A percentile compares a stretch with the other conserved stretches of the same genome.
Conservation (phyloP, 2,797 vertebrate genomes). For the Ptychobarbus kaznakovi region DNA sequence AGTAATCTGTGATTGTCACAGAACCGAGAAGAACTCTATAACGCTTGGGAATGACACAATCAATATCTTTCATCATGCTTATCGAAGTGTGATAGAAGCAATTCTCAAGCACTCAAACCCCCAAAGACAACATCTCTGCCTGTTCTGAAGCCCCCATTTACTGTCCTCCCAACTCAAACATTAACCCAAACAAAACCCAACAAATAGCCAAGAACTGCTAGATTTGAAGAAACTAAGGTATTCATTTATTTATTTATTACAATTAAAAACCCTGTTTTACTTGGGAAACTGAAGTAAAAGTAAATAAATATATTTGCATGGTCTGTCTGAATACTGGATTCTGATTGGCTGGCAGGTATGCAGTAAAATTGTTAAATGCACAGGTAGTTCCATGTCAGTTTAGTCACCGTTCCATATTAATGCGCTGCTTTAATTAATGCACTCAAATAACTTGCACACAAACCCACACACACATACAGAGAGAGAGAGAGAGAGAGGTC, state of each 20-base stretch:
- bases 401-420: too few relatives aligned
- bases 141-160: neutral
- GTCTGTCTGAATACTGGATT: too few relatives aligned
- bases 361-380: too few relatives aligned
- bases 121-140: neutral
- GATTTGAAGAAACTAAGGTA: neutral
- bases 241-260: neutral
- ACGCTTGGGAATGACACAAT: conserved; percentile 43
- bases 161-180: neutral
- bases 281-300: neutral
- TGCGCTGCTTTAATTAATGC: too few relatives aligned
- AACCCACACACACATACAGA: too few relatives aligned
- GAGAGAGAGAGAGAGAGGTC: too few relatives aligned
- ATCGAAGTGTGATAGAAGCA: conserved; percentile 14
- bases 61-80: conserved; percentile 38
- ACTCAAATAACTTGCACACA: too few relatives aligned
- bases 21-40: conserved; percentile 37
- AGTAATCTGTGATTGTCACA: conserved; percentile 55
- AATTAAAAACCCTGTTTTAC: neutral
- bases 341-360: too few relatives aligned
- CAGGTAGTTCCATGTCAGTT: too few relatives aligned
- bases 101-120: conserved; percentile 16
- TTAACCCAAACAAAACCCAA: neutral
- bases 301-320: too few relatives aligned
- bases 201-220: neutral